Evolutionary conservation across 2,797 vertebrate species (phyloP).

Genomic region (Propithecus perrieri): DNA sequence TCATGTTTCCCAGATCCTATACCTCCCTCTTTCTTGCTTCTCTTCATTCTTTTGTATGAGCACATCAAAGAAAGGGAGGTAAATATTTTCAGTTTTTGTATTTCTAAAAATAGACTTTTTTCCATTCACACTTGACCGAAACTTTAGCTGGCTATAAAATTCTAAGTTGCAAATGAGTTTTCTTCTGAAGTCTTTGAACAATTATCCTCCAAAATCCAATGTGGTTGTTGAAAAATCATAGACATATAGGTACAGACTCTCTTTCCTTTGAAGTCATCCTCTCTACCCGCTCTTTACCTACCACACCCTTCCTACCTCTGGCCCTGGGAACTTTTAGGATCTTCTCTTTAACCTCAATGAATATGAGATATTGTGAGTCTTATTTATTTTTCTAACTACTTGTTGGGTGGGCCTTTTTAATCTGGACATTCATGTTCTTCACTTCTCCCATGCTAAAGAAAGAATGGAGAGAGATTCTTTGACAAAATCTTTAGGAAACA

Average conservation of each 20-base stretch:
- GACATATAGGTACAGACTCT: background rate
- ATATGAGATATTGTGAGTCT: background rate
- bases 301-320: background rate
- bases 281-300: background rate
- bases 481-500: constrained; percentile 34
- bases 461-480: background rate
- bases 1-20: background rate
- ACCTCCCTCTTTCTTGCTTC: background rate
- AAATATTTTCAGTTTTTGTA: background rate
- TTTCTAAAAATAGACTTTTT: constrained; percentile 26
- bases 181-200: background rate
- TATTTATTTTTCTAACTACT: background rate
- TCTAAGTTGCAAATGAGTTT: constrained; percentile 34
- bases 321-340: background rate
- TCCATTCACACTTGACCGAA: background rate
- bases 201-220: background rate
- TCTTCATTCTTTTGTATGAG: background rate
- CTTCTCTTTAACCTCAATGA: background rate
- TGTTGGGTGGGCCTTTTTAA: background rate
- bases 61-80: background rate
- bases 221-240: background rate
- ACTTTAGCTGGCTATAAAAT: constrained; percentile 30
- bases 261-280: background rate
- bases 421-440: background rate
- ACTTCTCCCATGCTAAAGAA: background rate